Base-by-base conservation (phyloP, 30 jellyfish, hydroid and myxozoan species). In the Catostylus mosaicus region DNA sequence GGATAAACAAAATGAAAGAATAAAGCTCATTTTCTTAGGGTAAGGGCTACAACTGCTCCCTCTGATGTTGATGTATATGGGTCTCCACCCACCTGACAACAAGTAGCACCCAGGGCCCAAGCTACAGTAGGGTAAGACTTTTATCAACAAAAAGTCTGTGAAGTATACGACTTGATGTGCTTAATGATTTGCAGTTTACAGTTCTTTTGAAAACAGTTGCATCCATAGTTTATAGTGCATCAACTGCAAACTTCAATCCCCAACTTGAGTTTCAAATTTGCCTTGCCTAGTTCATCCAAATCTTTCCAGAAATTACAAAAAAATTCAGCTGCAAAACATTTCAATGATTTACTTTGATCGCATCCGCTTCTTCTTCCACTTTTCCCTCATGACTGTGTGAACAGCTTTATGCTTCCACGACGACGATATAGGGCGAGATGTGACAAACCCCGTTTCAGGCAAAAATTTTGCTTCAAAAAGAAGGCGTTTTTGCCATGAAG, bases 321-420 rank as follows among this genome's bases (percentile, higher is more conserved):
- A 9, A 52, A 9, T 59, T 18, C 71, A 59, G 71, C 38, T 18
- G 26, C 11, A 23, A 1, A 26, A 20, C 10, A 59, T 5, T 2
- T 7, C 54, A 10, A n/a, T 10, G 29, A 7, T 64, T 67, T 82
- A 82, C 80, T 82, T 82, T 38, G 92, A 82, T 82, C 92, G 69
- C 56, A 86, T 86, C 43, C 92, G 52, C 92, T 68, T 82, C 92
- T 82, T 82, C 24, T 86, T 71, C 56, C 92, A 51, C 92, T 82
- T 82, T 54, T 82, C 92, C 92, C 92, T 82, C 92, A 82, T 82
- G 43, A 32, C 61, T 62, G 77, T 33, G 63, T 31, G 54, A 31
- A 73, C 48, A 62, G 75, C 65, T 14, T 33, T 34, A 63, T 45
- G 61, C 92, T 80, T 23, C 38, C 79, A 47, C 35, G 32, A 23